These are phyloP conservation scores for Micromussa lordhowensis DNA, from an alignment of 92 coral and sea anemone species.

Conservation along the genomic window DNA sequence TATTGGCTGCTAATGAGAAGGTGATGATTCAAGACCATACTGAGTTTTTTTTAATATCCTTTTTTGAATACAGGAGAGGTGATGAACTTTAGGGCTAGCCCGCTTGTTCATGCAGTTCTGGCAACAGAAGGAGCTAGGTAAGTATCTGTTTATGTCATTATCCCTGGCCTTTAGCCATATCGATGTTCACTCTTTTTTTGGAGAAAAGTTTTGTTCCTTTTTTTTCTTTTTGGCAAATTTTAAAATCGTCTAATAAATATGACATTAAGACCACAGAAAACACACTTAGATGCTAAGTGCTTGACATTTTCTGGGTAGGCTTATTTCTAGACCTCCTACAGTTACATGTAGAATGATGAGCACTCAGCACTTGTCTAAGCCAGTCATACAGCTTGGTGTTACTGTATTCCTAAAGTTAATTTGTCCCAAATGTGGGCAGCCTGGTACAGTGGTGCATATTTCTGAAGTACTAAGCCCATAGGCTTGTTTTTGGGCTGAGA, in stretches of 20 bases:
- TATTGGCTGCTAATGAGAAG: neutral
- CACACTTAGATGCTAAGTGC: too few species aligned
- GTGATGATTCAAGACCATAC: neutral
- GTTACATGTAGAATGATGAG: too few species aligned
- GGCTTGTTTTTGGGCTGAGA: neutral
- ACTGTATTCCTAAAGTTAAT: too few species aligned
- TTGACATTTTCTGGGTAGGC: too few species aligned
- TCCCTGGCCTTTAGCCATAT: neutral
- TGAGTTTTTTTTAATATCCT: neutral
- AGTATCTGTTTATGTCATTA: neutral
- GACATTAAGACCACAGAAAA: neutral
- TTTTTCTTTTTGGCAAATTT: neutral
- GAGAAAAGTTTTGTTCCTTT: neutral
- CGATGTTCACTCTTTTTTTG: neutral
- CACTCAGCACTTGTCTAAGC: too few species aligned
- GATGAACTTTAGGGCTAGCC: slow-evolving; percentile 55
- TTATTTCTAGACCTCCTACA: too few species aligned
- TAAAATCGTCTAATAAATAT: too few species aligned
- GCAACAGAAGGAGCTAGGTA: slow-evolving; percentile 94
- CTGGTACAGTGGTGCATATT: neutral
- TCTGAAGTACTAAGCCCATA: neutral
- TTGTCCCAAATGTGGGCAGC: neutral
- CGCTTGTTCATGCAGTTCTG: slow-evolving; percentile 89
- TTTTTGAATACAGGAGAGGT: slow-evolving; percentile 75
- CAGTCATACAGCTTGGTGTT: too few species aligned